phyloP scores from a whole-genome alignment of 2,888 invertebrate genomes.

The Eilema griseolum region DNA sequence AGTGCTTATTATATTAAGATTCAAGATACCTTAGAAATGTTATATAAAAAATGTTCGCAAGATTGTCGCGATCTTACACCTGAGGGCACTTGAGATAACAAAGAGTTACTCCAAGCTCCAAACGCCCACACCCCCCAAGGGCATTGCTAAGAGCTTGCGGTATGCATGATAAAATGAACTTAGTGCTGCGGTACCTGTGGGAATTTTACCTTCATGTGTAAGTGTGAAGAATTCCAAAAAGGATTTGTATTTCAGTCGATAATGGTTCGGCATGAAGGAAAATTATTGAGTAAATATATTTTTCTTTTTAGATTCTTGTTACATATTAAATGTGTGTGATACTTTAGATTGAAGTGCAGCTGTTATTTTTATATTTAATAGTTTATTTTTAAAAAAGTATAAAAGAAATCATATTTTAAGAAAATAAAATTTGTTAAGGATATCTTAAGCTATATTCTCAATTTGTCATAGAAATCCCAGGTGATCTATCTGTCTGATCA shows the following conservation, averaged over 20 bases:
- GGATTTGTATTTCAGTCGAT: neutral
- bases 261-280: neutral
- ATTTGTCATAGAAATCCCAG: no score
- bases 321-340: neutral
- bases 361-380: neutral
- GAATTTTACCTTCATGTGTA: constrained; percentile 14
- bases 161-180: constrained; percentile 35
- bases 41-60: constrained; percentile 29
- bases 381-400: no score
- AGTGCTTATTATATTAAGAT: neutral
- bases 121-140: constrained; percentile 21
- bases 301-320: neutral
- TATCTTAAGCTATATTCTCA: neutral
- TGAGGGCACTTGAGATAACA: constrained; percentile 48
- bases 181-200: neutral
- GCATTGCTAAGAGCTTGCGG: constrained; percentile 31
- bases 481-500: no score
- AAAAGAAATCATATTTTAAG: no score
- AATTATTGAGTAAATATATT: neutral
- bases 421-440: neutral
- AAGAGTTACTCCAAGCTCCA: constrained; percentile 43
- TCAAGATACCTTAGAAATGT: constrained; percentile 12
- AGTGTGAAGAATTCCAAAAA: constrained; percentile 1
- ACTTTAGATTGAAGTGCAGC: neutral
- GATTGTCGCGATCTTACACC: constrained; percentile 29